Conservation (phyloP, 2,113 vertebrate genomes). For the Callopanchax toddi region DNA sequence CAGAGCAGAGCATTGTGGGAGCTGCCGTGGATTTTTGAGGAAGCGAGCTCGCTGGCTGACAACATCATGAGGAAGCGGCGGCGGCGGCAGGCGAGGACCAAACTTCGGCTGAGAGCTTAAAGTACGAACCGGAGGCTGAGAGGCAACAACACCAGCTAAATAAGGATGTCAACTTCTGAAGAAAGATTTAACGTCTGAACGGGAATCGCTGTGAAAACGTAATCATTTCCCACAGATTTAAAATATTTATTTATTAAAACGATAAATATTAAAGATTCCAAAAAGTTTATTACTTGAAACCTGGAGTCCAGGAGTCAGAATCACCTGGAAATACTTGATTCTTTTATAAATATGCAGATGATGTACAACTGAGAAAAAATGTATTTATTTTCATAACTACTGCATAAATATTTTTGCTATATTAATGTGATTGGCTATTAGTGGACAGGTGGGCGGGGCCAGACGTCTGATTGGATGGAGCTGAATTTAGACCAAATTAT, state of each 20-base stretch:
- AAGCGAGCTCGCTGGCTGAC: slow-evolving; percentile 18
- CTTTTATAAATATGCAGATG: background rate
- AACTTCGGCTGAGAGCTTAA: background rate
- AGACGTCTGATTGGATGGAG: too few species aligned
- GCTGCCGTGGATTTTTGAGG: slow-evolving; percentile 43
- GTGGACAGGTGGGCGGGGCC: slow-evolving; percentile 12
- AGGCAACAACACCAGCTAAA: background rate
- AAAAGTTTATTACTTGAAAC: slow-evolving; percentile 33
- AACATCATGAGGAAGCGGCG: background rate
- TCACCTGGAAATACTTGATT: slow-evolving; percentile 42
- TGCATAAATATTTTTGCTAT: too few species aligned
- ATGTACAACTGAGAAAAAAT: background rate
- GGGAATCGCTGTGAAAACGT: too few species aligned
- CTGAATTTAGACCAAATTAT: too few species aligned
- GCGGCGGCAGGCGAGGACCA: slow-evolving; percentile 16
- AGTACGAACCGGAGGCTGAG: background rate
- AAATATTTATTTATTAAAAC: too few species aligned
- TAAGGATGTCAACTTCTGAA: background rate
- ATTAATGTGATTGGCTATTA: slow-evolving; percentile 4
- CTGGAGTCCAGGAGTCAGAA: background rate
- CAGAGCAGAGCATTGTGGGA: slow-evolving; percentile 69
- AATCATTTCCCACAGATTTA: too few species aligned
- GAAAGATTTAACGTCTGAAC: too few species aligned
- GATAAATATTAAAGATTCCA: too few species aligned
- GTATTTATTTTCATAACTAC: too few species aligned